phyloP scores from a whole-genome alignment of 2,888 invertebrate genomes.

The Hetaerina titia region DNA sequence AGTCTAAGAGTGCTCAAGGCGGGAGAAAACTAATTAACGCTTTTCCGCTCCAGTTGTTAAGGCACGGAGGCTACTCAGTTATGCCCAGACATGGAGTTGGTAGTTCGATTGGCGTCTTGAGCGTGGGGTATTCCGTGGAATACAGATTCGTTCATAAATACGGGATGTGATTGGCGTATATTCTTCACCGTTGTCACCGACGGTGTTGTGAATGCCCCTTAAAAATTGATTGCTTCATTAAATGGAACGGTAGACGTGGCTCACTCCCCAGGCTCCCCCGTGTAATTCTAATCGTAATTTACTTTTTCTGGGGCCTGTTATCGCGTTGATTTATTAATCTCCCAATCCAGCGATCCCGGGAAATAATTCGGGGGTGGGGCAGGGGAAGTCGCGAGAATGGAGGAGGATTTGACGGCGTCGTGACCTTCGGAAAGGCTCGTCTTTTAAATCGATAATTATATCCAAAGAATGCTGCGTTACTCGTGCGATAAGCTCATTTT shows the following conservation, averaged over 20 bases:
- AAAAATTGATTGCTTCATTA: constrained; percentile 55
- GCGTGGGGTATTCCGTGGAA: constrained; percentile 1
- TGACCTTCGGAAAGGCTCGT: background rate
- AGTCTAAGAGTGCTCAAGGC: background rate
- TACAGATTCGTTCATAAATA: constrained; percentile 59
- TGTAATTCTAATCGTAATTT: background rate
- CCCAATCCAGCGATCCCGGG: background rate
- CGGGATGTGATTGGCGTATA: constrained; percentile 32
- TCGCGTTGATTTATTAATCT: background rate
- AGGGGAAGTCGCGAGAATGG: background rate
- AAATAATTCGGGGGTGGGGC: background rate
- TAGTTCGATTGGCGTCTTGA: constrained; percentile 41
- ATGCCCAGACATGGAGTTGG: background rate
- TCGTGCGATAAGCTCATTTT: background rate
- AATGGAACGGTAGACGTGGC: constrained; percentile 21
- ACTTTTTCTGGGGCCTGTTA: background rate
- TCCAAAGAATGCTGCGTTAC: background rate
- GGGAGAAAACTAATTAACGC: background rate
- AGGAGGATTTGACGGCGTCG: background rate
- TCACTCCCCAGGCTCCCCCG: background rate
- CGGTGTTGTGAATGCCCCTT: background rate
- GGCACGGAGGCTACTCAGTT: background rate
- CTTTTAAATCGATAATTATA: constrained; percentile 9
- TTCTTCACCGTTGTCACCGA: constrained; percentile 26
- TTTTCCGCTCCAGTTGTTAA: constrained; percentile 43